Base-by-base conservation (phyloP, 2,113 vertebrate species). In the Catharus bicknelli region DNA sequence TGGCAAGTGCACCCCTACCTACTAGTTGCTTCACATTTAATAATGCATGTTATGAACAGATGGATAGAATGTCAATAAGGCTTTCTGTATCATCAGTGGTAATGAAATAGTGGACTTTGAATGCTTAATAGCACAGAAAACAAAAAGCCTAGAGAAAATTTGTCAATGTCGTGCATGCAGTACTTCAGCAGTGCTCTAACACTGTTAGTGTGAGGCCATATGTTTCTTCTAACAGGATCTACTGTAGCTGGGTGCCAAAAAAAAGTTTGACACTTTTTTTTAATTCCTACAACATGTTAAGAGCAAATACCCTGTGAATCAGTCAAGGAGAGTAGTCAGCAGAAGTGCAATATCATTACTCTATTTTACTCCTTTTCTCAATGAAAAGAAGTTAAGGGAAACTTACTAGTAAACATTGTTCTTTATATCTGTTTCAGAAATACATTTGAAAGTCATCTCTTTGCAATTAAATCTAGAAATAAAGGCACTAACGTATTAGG, bases 1-100 rank as follows among this genome's bases (percentile, higher is more conserved):
- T 96, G 96, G 96, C 94, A 96, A 97, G 72, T 86, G 87, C 88
- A 88, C 87, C 88, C 86, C 90, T 97, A 92, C 67, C 95, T 96
- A 97, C 95, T 94, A 97, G 95, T 96, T 97, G 91, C 94, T 96
- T 96, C 95, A 88, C 80, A 66, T 97, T 97, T 96, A 97, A 97
- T 96, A 97, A 96, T 96, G 86, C 79, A 97, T 96, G 89, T 90
- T 94, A 94, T 84, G 94, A 98, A 97, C 96, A 97, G 97, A 97
- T 97, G 96, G 97, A 84, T 59, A 85, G 87, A 95, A 95, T 95
- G 94, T 91, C 94, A 96, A 96, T 92, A 93, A 90, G 86, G 75
- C 57, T 95, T 74, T 93, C 93, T 48, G 38, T 93, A 96, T 94
- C 83, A 96, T 95, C 90, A 90, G 90, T 95, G 93, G 88, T 85